phyloP scores from a whole-genome alignment of 2,113 vertebrate genomes.

The Sturnira hondurensis region DNA sequence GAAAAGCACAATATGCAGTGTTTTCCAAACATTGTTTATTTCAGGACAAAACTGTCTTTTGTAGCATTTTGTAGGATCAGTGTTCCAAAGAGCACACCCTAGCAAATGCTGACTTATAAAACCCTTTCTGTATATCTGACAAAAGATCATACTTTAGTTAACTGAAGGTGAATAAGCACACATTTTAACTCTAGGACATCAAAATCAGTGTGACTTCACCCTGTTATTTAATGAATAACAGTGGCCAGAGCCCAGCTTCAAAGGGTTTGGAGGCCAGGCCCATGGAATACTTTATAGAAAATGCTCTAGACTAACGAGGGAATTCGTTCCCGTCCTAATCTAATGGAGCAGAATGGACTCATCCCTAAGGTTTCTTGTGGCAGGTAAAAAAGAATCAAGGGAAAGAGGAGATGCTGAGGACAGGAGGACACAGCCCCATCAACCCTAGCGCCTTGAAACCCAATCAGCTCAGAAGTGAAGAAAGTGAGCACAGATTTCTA shows the following conservation, averaged over 20 bases:
- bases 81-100: neutral
- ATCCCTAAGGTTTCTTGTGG: neutral
- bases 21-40: neutral
- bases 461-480: neutral
- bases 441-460: neutral
- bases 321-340: neutral
- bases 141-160: neutral
- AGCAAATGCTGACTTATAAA: neutral
- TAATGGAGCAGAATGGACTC: rapidly evolving
- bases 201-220: neutral
- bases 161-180: neutral
- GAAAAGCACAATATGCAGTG: neutral
- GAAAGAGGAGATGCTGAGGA: neutral
- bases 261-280: neutral
- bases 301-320: neutral
- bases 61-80: neutral
- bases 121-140: neutral
- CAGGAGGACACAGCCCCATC: neutral
- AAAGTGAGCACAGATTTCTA: neutral
- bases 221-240: neutral
- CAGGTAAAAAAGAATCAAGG: neutral
- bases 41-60: constrained; percentile 10
- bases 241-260: neutral
- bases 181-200: neutral
- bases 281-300: neutral